Base-by-base conservation (phyloP, 1,140 invertebrate genomes). In the Drosophila tani region DNA sequence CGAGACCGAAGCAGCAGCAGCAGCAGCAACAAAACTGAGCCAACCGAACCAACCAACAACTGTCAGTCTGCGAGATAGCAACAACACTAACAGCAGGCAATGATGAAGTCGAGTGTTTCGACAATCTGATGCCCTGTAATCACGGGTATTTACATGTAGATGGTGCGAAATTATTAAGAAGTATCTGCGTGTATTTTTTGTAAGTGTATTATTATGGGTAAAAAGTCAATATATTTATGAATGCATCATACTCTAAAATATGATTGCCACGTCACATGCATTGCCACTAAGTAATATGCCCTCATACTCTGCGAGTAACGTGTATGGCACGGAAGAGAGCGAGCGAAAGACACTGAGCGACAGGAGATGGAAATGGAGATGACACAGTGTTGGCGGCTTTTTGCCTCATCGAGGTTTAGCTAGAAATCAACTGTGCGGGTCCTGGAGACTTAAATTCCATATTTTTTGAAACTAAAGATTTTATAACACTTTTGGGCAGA, bases 1-100 rank as follows among this genome's bases (percentile, higher is more conserved):
- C 78, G 70, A 83, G 71, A 65, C 59, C 75, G 81, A 75, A 82
- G n/a, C 55, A 75, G 67, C 21, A 24, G n/a, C 55, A 75, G 67
- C 21, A 24, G 21, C 51, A 62, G 45, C 35, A 47, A 35, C 47
- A n/a, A 27, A 51, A 21, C 57, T 45, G 41, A 43, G 15, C 38
- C 17, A 59, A 45, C 40, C 43, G 17, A 41, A 41, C 40, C 15
- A 41, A 41, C 40, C 40, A 41, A 41, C 64, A 66, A 51, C 64
- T 57, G 64, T 27, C 53, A 47, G 41, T 24, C 21, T 40, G 62
- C 69, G 78, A 81, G 79, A 81, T 80, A 80, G 80, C 66, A 81
- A 56, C 73, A 76, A 71, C 66, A 38, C 32, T 47, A 24, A 12
- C 47, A 27, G 27, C 24, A 38, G 24, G 3, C 35, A 51, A 24